Evolutionary conservation across 1,140 invertebrate genomes (phyloP), one percentile per base, ranked within the genome.

Genomic region (Diploscapter pachys): DNA sequence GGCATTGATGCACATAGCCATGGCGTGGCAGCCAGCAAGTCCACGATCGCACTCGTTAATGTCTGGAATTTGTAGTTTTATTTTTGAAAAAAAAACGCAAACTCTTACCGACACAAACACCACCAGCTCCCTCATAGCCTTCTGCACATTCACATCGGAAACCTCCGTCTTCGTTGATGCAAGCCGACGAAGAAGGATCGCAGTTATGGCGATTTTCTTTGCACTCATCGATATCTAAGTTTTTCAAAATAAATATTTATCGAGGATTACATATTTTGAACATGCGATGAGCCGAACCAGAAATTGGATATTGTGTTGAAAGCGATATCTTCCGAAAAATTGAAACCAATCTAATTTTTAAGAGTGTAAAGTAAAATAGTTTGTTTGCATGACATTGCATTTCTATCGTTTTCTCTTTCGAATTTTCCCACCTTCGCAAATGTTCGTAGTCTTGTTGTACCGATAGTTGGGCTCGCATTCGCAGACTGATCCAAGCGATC

Each of bases 21-120:
- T 83, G 13, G 54, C 57, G 62, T 83, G 81, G 64, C 81, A 83
- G 5, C 73, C 75, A 50, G 81, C 73, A 50, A 73, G 72, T 6
- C 79, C 79, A 31, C 82, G 72, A 6, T 78, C 62, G 89, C 95
- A 97, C 89, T 97, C 95, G 88, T 96, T 96, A 88, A 95, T 92
- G 88, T 96, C 94, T 94, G 54, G 13, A 73, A 55, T 57, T 66
- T 31, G 31, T 9, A 53, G 11, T 59, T 71, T 4, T 49, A 9
- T 48, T 31, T 53, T 69, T 9, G 51, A 50, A 50, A 61, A 50
- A 61, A 62, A 51, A 49, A 48, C 52, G 6, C 62, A 8, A 49
- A 2, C n/a, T 61, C 73, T 75, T 49, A 75, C 73, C 88, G 5
- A 82, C 68, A 71, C 81, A 83, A 64, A 83, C 72, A 6, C 82